Conservation (phyloP, 2,113 vertebrate species). For the Talpa occidentalis region DNA sequence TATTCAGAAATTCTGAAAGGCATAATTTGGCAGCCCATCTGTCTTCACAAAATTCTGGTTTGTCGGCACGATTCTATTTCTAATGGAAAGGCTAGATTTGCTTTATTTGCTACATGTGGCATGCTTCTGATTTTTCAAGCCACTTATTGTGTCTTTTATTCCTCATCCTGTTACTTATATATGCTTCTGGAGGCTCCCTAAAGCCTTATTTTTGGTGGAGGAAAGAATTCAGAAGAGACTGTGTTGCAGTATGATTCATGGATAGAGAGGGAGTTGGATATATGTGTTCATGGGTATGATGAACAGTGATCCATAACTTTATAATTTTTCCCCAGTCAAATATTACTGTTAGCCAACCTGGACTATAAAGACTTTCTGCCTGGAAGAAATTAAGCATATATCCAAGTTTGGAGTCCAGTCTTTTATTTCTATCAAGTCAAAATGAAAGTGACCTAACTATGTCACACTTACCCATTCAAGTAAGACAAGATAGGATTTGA, state of each 20-base stretch:
- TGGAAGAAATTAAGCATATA: neutral
- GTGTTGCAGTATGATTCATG: neutral
- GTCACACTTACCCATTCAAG: neutral
- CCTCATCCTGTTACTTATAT: conserved; percentile 47
- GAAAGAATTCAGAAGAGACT: neutral
- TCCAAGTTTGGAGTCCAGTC: neutral
- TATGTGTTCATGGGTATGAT: neutral
- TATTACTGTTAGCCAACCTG: neutral
- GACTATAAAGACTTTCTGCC: neutral
- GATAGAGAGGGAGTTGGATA: neutral
- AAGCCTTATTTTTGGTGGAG: neutral
- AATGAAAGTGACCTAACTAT: neutral
- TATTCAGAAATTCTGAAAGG: conserved; percentile 59
- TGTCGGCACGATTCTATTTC: conserved; percentile 61
- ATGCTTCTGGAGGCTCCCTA: conserved; percentile 16
- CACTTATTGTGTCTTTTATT: conserved; percentile 43
- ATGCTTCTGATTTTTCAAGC: conserved; percentile 55
- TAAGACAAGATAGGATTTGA: neutral
- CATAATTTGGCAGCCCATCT: conserved; percentile 76
- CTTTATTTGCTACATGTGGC: conserved; percentile 43
- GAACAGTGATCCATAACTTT: neutral
- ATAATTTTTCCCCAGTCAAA: neutral
- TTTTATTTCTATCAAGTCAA: conserved; percentile 14
- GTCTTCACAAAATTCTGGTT: conserved; percentile 66
- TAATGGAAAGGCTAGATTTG: neutral